A percentile compares a stretch with the other conserved stretches of the same genome.
phyloP scores from a whole-genome alignment of 1,140 invertebrate species.

The Paraescarpia echinospica region DNA sequence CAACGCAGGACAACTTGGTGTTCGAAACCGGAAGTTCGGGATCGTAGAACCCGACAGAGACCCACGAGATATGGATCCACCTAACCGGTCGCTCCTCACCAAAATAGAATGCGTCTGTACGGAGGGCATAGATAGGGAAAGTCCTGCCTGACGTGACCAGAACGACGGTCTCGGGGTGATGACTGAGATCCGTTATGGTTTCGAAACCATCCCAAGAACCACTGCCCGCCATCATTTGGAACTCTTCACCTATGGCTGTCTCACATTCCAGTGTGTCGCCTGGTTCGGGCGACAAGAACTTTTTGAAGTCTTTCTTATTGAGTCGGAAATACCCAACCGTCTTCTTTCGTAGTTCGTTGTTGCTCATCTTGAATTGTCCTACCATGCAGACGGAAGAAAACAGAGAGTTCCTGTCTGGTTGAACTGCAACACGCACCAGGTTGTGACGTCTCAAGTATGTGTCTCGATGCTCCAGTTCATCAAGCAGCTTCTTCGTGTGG shows the following conservation, averaged over 20 bases:
- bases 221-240: background rate
- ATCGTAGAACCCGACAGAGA: background rate
- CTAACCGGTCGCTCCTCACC: background rate
- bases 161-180: background rate
- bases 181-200: background rate
- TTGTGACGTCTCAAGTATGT: background rate
- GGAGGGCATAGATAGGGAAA: background rate
- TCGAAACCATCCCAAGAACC: background rate
- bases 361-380: background rate
- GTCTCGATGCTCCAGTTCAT: background rate
- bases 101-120: background rate
- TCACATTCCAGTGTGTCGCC: background rate
- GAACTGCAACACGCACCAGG: background rate
- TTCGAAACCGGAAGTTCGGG: background rate
- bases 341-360: background rate
- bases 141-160: background rate
- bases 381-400: background rate
- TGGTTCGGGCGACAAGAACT: background rate
- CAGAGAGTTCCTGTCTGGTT: background rate
- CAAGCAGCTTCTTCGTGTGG: background rate
- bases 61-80: background rate
- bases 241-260: background rate
- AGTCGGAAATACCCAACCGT: background rate
- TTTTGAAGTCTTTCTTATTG: background rate
- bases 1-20: too few species aligned